A percentile compares a stretch with the other conserved stretches of the same genome.
Evolutionary conservation across 2,797 vertebrate species (phyloP).

Genomic region (Labroides dimidiatus): DNA sequence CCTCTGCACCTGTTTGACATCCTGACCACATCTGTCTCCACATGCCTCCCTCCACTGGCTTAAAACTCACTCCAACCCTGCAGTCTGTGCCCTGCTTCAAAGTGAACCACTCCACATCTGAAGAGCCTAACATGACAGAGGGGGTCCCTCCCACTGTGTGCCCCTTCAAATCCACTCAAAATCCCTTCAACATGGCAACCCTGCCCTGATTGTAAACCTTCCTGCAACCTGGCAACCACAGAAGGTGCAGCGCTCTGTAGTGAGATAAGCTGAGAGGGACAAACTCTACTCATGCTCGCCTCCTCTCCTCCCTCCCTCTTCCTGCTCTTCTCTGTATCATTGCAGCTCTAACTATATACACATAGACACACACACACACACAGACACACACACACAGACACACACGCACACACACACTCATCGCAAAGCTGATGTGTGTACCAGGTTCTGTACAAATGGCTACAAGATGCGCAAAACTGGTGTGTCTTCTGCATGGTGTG

Average conservation of each 20-base stretch:
- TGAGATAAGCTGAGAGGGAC: conserved; percentile 53
- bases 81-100: conserved; percentile 27
- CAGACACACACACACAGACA: neutral
- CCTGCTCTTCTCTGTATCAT: conserved; percentile 1
- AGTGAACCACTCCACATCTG: conserved; percentile 34
- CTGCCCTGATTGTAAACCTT: conserved; percentile 27
- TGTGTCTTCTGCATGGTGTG: neutral
- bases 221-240: conserved; percentile 56
- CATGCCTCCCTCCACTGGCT: conserved; percentile 29
- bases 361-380: neutral
- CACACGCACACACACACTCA: neutral
- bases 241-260: conserved; percentile 43
- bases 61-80: conserved; percentile 26
- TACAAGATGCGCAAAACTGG: neutral
- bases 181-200: conserved; percentile 44
- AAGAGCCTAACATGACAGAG: conserved; percentile 20
- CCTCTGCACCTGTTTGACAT: conserved; percentile 10
- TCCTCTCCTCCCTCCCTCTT: too few species aligned
- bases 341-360: conserved; percentile 21
- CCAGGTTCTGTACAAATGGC: neutral
- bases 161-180: conserved; percentile 43
- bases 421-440: neutral
- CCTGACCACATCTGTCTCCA: conserved; percentile 28
- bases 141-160: conserved; percentile 28
- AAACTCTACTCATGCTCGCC: conserved; percentile 9